Percentiles rank a stretch among this genome's conserved stretches.
phyloP scores from a whole-genome alignment of 2,888 invertebrate genomes.

The Anthophora plumipes region DNA sequence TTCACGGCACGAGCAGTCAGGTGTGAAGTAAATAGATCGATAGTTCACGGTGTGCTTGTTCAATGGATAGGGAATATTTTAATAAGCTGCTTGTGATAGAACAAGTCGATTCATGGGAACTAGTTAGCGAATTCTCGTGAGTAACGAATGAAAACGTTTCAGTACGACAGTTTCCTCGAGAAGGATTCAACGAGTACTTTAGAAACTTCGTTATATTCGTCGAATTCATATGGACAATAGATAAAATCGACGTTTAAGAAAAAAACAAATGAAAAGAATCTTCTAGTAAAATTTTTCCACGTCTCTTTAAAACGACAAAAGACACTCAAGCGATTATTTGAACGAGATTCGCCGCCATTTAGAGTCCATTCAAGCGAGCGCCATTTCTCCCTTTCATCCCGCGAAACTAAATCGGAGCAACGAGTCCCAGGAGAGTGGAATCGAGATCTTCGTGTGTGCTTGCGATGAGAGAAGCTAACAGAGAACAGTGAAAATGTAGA shows the following conservation, averaged over 20 bases:
- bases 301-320: neutral
- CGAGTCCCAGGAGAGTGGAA: neutral
- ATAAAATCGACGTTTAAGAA: too few species aligned
- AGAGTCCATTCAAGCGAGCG: too few species aligned
- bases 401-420: slow-evolving; percentile 29
- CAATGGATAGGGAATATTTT: neutral
- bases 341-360: too few species aligned
- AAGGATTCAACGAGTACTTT: too few species aligned
- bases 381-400: neutral
- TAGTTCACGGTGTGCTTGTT: neutral
- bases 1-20: neutral
- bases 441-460: neutral
- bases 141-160: too few species aligned
- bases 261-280: too few species aligned
- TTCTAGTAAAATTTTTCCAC: too few species aligned
- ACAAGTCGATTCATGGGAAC: neutral
- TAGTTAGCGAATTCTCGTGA: too few species aligned
- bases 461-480: neutral
- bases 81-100: neutral
- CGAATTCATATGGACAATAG: too few species aligned
- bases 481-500: neutral
- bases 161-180: too few species aligned
- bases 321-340: neutral
- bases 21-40: slow-evolving; percentile 19
- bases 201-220: too few species aligned